Percentiles rank a stretch among this genome's conserved stretches.
These are phyloP conservation scores for Sinotaia quadrata DNA, from an alignment of 2,888 invertebrate genomes.

Conservation along the genomic window DNA sequence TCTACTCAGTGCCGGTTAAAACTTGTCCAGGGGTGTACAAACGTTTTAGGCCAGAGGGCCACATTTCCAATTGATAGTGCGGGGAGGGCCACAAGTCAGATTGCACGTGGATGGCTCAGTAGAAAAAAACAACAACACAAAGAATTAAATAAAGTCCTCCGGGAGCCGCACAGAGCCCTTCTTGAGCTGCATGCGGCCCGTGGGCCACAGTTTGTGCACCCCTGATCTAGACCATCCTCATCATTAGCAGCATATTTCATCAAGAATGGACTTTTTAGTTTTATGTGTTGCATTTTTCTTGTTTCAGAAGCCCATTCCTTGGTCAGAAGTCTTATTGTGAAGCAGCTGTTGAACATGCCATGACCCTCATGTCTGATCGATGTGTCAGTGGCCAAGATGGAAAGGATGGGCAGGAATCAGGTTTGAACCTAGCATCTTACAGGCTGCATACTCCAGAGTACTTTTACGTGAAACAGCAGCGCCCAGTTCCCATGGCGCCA, in stretches of 20 bases:
- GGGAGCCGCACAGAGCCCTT: too few relatives aligned
- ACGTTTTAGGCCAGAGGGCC: too few relatives aligned
- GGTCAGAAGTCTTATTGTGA: constrained; percentile 49
- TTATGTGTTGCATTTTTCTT: not conserved
- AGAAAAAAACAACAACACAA: too few relatives aligned
- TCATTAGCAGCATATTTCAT: not conserved
- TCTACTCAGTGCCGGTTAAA: not conserved
- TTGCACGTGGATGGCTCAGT: too few relatives aligned
- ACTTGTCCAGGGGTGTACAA: too few relatives aligned
- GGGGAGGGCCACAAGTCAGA: too few relatives aligned
- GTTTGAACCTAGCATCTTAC: constrained; percentile 39
- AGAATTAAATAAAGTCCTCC: too few relatives aligned
- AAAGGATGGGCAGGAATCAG: constrained; percentile 21
- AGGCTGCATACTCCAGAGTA: constrained; percentile 52
- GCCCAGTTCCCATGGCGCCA: constrained; percentile 65
- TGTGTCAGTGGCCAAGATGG: constrained; percentile 46
- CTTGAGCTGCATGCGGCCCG: too few relatives aligned
- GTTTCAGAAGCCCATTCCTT: constrained; percentile 27
- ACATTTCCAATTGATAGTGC: too few relatives aligned
- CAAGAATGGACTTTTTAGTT: not conserved
- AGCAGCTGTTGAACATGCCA: constrained; percentile 58
- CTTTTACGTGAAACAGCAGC: constrained; percentile 63
- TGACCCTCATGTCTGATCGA: constrained; percentile 56
- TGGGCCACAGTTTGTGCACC: too few relatives aligned
- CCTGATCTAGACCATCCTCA: too few relatives aligned